Conservation (phyloP, 2,113 vertebrate genomes). For the Pycnonotus jocosus region DNA sequence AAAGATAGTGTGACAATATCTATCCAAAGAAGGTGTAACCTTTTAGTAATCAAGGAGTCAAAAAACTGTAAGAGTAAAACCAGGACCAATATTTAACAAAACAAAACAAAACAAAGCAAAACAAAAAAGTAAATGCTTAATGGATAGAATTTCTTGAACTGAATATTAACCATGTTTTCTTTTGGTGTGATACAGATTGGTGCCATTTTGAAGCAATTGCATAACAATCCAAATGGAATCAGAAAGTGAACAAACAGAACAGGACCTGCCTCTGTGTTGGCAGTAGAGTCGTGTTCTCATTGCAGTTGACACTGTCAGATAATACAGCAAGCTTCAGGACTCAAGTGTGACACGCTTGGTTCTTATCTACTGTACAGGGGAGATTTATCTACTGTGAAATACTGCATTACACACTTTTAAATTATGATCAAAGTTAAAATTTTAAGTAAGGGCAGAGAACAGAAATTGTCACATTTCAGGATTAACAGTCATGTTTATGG, state of each 20-base stretch:
- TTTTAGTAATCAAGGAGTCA: not conserved
- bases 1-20: not conserved
- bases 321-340: not conserved
- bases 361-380: not conserved
- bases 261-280: not conserved
- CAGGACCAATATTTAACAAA: not conserved
- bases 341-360: not conserved
- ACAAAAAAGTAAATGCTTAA: not conserved
- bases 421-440: not conserved
- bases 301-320: not conserved
- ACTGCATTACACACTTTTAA: not conserved
- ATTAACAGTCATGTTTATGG: not conserved
- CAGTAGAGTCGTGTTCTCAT: not conserved
- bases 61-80: not conserved
- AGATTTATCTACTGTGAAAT: not conserved
- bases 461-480: not conserved
- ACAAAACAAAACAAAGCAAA: not conserved
- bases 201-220: conserved; percentile 5
- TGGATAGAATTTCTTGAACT: not conserved
- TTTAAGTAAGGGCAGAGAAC: not conserved
- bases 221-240: not conserved
- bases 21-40: not conserved
- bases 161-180: not conserved
- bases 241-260: not conserved
- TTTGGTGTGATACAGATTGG: not conserved